Conservation (phyloP, 2,888 invertebrate genomes). For the Cecidostiba fungosa region DNA sequence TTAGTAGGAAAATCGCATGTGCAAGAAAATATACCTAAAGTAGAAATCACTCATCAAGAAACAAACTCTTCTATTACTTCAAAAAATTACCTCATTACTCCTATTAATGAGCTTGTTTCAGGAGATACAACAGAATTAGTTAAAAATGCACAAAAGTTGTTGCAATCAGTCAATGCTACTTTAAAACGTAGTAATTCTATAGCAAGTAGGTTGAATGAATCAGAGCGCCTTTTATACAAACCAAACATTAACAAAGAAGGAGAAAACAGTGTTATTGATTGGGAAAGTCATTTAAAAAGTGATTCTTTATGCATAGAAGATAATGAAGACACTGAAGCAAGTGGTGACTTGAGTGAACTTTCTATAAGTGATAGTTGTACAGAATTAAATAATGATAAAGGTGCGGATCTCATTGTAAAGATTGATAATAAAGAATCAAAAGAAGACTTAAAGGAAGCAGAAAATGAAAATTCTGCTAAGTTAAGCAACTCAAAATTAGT, state of each 20-base stretch:
- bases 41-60: slow-evolving; percentile 47
- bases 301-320: slow-evolving; percentile 48
- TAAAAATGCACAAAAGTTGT: slow-evolving; percentile 79
- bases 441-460: slow-evolving; percentile 6
- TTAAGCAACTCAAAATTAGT: slow-evolving; percentile 34
- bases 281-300: slow-evolving; percentile 47
- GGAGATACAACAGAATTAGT: slow-evolving; percentile 76
- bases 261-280: slow-evolving; percentile 33
- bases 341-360: slow-evolving; percentile 66
- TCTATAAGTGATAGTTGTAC: slow-evolving; percentile 69
- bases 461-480: slow-evolving; percentile 18
- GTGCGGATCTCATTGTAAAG: background rate
- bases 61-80: background rate
- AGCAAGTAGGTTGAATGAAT: slow-evolving; percentile 72
- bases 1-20: background rate
- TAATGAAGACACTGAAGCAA: slow-evolving; percentile 47
- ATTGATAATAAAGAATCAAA: slow-evolving; percentile 34
- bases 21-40: slow-evolving; percentile 31
- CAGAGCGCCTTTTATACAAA: slow-evolving; percentile 67
- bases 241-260: slow-evolving; percentile 52
- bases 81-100: slow-evolving; percentile 58
- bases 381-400: slow-evolving; percentile 65
- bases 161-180: slow-evolving; percentile 80
- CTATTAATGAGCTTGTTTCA: slow-evolving; percentile 62
- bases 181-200: slow-evolving; percentile 78